Conservation (phyloP, 2,797 vertebrate species). For the Dendrocincla tyrannina region DNA sequence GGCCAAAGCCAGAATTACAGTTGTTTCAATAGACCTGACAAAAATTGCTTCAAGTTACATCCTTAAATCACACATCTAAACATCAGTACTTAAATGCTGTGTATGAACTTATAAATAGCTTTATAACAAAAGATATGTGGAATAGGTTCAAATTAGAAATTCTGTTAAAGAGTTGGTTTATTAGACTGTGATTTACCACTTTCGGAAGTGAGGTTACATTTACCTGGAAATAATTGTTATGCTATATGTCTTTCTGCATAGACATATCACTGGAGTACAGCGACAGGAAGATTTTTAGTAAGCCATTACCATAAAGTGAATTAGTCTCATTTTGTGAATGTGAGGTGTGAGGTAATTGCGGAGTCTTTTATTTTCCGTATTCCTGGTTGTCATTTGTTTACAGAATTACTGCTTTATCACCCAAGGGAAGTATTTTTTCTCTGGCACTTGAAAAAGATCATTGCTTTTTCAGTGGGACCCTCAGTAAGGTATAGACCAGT, state of each 20-base stretch:
- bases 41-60: not conserved
- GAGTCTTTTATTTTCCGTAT: not conserved
- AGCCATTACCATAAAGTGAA: not conserved
- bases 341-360: not conserved
- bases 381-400: not conserved
- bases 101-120: not conserved
- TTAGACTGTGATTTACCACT: slow-evolving; percentile 1
- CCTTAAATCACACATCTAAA: not conserved
- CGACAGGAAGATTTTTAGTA: not conserved
- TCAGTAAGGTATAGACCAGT: not conserved
- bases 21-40: not conserved
- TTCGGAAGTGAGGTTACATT: not conserved
- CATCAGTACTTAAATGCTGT: not conserved
- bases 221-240: not conserved
- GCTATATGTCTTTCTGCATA: not conserved
- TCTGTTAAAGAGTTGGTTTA: not conserved
- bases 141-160: not conserved
- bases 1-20: not conserved
- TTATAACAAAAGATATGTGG: not conserved
- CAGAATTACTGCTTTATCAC: not conserved
- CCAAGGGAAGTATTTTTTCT: not conserved
- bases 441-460: not conserved
- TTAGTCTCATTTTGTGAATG: not conserved
- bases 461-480: not conserved
- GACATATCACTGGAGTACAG: not conserved